Base-by-base conservation (phyloP, 2,888 invertebrate species). In the Holacanthella duospinosa region DNA sequence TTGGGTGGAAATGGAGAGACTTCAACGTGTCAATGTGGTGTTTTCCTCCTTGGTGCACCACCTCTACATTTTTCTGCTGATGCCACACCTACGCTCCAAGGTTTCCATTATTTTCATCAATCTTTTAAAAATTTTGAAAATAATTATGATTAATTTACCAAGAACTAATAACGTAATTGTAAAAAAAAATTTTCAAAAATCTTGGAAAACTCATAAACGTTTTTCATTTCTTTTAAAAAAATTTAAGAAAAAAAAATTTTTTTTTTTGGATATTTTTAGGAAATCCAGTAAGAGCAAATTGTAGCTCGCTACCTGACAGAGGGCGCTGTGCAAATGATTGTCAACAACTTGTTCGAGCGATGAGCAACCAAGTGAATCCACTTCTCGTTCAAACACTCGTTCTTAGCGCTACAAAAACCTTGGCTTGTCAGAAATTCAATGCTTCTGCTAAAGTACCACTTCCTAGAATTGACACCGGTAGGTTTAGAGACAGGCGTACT, bases 11-110 rank as follows among this genome's bases (percentile, higher is more conserved):
- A n/a, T n/a, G n/a, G n/a, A n/a, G n/a, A n/a, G n/a, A n/a, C n/a
- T n/a, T n/a, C n/a, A n/a, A 70, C 70, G 21, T 72, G 72, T 63
- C 72, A 72, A 55, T 72, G 72, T 61, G 72, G 72, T 25, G 72
- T 72, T 12, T 72, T 72, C 61, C 62, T 72, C n/a, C 67, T 72
- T 28, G 71, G 70, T 43, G 53, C 67, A 57, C 70, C 70, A 60
- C 70, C 70, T n/a, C 64, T 72, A 2, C 62, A 67, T n/a, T 71
- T 71, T 60, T 70, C 71, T 26, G 62, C 71, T 29, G 71, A 72
- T 65, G 72, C 72, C n/a, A 70, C 69, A 61, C 72, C 72, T 53
- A 68, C 71, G 26, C 70, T 72, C 28, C 68, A 71, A 59, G 72
- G 72, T 70, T 67, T 67, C 60, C 36, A 36, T 16, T 6, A 9